These are phyloP conservation scores for Dicrurus megarhynchus DNA, from an alignment of 2,113 vertebrate genomes.

Conservation along the genomic window DNA sequence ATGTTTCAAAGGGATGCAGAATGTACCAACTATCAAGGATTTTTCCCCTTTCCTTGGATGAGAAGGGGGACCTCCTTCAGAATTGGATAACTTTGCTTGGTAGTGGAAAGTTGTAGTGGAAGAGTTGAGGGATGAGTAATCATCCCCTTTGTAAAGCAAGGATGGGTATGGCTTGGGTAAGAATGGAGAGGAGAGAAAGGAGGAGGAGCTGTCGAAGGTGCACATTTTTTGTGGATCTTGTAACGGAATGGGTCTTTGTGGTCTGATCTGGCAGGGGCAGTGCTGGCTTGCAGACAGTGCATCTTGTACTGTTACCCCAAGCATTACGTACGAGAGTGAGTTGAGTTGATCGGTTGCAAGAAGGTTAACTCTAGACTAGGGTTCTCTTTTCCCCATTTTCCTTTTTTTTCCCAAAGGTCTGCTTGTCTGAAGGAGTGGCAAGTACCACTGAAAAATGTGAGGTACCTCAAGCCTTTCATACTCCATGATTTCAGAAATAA, in stretches of 20 bases:
- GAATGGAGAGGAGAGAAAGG: background rate
- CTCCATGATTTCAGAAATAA: background rate
- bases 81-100: background rate
- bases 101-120: background rate
- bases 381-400: background rate
- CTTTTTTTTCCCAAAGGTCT: background rate
- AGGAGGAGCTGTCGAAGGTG: background rate
- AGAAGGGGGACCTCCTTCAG: background rate
- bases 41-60: background rate
- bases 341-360: background rate
- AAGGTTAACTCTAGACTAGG: background rate
- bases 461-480: background rate
- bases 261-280: background rate
- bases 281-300: background rate
- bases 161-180: background rate
- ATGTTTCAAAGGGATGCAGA: slow-evolving; percentile 5
- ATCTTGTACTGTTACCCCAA: background rate
- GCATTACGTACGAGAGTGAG: accelerated
- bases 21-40: background rate
- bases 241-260: background rate
- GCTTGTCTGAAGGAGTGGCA: background rate
- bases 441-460: background rate
- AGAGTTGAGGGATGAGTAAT: background rate
- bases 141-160: background rate
- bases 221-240: background rate